These are phyloP conservation scores for Scolopax bukidnonensis DNA, from an alignment of 2,797 vertebrate species.

Conservation along the genomic window DNA sequence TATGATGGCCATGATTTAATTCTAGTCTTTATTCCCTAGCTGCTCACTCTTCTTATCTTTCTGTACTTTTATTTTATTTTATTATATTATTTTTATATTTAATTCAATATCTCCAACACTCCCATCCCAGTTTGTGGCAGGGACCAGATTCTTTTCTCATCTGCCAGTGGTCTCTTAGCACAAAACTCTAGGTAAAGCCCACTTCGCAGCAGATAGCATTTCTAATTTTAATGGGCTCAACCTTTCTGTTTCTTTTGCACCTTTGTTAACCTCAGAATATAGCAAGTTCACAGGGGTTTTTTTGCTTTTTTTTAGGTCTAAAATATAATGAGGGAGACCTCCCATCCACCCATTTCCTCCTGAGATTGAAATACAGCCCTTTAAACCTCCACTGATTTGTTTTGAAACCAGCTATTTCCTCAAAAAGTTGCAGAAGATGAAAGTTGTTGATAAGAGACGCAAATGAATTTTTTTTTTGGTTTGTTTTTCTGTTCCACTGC, in stretches of 20 bases:
- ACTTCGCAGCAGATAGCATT: background rate
- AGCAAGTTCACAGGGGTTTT: background rate
- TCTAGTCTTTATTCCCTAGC: constrained; percentile 3
- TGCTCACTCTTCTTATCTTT: background rate
- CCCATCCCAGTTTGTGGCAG: background rate
- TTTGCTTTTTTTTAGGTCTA: background rate
- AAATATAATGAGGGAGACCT: background rate
- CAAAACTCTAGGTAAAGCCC: background rate
- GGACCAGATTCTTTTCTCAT: background rate
- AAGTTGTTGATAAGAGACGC: constrained; percentile 38
- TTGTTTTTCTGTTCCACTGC: background rate
- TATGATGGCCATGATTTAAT: constrained; percentile 26
- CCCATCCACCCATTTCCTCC: constrained; percentile 16
- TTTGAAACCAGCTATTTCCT: constrained; percentile 60
- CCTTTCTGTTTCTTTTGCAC: constrained; percentile 1
- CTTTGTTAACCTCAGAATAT: constrained; percentile 17
- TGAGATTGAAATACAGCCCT: constrained; percentile 38
- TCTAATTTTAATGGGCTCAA: constrained; percentile 15
- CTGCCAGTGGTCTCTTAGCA: background rate
- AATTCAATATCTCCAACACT: background rate
- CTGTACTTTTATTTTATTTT: background rate
- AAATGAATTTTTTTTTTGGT: background rate
- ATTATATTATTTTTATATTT: background rate
- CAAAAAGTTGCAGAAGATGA: constrained; percentile 30
- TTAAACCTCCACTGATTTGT: constrained; percentile 46